Base-by-base conservation (phyloP, 2,797 vertebrate genomes). In the Podargus strigoides region DNA sequence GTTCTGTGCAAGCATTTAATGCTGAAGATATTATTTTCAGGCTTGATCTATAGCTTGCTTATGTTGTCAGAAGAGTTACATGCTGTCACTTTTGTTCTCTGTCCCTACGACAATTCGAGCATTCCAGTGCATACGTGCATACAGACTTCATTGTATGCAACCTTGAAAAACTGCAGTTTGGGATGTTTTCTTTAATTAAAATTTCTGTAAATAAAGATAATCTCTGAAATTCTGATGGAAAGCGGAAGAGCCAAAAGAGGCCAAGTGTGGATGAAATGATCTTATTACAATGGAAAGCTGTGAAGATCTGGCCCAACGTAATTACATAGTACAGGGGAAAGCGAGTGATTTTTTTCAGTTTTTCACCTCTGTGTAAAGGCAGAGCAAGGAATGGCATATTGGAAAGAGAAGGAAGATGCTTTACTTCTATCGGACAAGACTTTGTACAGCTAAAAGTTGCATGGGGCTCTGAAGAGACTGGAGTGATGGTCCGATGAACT, bases 271-370 rank as follows among this genome's bases (percentile, higher is more conserved):
- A 30, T 14, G 13, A 62, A 64, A 60, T 56, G 2, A 26, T 52
- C 42, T 39, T 26, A 18, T 2, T 52, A 1, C 12, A 24, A 6
- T 7, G 49, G 46, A 60, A 92, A 89, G 7, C 53, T 86, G 36
- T 0, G 1, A 58, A 58, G 30, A 30, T 78, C 32, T 60, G 53
- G 19, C 14, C 49, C 11, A 26, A 34, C 4, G 47, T 83, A 32
- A 74, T 37, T 74, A 34, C 0, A 0, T 6, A 4, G 12, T 3
- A 12, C n/a, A 7, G n/a, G 7, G 4, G 2, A 18, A 53, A n/a
- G 49, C 24, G 18, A 7, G 4, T 68, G 30, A 0, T 32, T 26
- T 62, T 52, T 87, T 72, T 63, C 41, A 30, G 2, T 55, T 6
- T 72, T 86, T 68, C n/a, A 64, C 12, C 21, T 70, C 55, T 55